Percentiles rank a stretch among this genome's conserved stretches.
These are phyloP conservation scores for Leptinotarsa tumamoca DNA, from an alignment of 2,888 invertebrate genomes.

Conservation along the genomic window DNA sequence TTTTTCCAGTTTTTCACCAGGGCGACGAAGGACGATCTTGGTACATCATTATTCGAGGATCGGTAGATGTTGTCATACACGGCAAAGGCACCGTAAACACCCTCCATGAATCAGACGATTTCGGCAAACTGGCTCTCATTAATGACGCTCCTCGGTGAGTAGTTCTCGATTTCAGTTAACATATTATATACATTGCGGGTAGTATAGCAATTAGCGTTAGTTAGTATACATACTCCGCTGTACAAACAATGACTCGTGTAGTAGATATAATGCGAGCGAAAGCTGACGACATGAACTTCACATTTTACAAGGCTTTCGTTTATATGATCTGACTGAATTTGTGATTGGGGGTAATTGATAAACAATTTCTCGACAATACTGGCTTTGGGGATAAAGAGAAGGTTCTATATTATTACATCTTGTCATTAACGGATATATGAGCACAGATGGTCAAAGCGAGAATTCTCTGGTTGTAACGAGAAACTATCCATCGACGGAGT, in stretches of 20 bases:
- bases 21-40: constrained; percentile 87
- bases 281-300: background rate
- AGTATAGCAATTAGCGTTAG: background rate
- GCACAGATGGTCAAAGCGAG: too few species aligned
- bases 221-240: background rate
- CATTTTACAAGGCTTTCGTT: background rate
- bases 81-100: constrained; percentile 87
- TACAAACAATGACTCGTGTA: background rate
- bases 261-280: background rate
- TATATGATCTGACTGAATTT: background rate
- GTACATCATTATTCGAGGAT: constrained; percentile 86
- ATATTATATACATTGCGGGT: background rate
- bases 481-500: too few species aligned
- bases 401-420: too few species aligned
- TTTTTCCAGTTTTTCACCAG: constrained; percentile 80
- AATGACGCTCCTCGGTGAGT: constrained; percentile 85
- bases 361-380: too few species aligned
- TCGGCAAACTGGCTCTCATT: constrained; percentile 86
- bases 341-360: too few species aligned
- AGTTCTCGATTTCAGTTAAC: background rate
- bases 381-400: too few species aligned
- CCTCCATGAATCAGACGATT: constrained; percentile 87
- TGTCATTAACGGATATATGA: too few species aligned
- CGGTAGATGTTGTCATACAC: constrained; percentile 86
- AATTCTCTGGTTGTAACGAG: too few species aligned